Base-by-base conservation (phyloP, 2,888 invertebrate genomes). In the Ichneumon xanthorius region DNA sequence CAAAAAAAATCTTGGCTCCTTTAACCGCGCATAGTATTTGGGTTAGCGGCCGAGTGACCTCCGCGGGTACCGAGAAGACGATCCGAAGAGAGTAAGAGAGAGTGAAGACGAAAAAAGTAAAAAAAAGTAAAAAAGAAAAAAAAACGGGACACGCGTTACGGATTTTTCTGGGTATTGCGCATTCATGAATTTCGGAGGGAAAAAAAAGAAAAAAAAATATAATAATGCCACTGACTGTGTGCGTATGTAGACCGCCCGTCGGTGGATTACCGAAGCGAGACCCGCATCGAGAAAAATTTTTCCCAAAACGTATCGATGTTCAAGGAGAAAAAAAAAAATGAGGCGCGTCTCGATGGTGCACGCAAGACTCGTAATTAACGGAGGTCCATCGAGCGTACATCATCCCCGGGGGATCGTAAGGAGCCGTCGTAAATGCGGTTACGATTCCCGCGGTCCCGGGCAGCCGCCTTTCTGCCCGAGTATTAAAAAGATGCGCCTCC, bases 41-140 rank as follows among this genome's bases (percentile, higher is more conserved):
- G 86, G 85, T 85, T 86, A 75, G 79, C 83, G 70, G 40, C 73
- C 78, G 79, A 75, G 61, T 86, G 87, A 86, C 86, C 87, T 87
- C 85, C 73, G 40, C 55, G 67, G 30, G 72, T 80, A 80, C 76
- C 58, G 76, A 80, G 82, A 68, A 85, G 71, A 81, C 16, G 77
- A 78, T 48, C 33, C 75, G 40, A 70, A 79, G 82, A 71, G 71
- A 85, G 70, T 75, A 58, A 30, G 58, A 53, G 48, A 55, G 33
- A 30, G 58, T 37, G 70, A 7, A 19, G 22, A 48, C 33, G 26
- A 26, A 40, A 70, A 26, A 16, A 37, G 11, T 7, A 33, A 22
- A 58, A 82, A 58, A 9, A 65, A 50, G 26, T n/a, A 58, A 72
- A 73, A 30, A 83, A 73, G 26, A 77, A 70, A 70, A 63, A 50